These are phyloP conservation scores for Ceraclea dissimilis DNA, from an alignment of 2,888 invertebrate species.

Conservation along the genomic window DNA sequence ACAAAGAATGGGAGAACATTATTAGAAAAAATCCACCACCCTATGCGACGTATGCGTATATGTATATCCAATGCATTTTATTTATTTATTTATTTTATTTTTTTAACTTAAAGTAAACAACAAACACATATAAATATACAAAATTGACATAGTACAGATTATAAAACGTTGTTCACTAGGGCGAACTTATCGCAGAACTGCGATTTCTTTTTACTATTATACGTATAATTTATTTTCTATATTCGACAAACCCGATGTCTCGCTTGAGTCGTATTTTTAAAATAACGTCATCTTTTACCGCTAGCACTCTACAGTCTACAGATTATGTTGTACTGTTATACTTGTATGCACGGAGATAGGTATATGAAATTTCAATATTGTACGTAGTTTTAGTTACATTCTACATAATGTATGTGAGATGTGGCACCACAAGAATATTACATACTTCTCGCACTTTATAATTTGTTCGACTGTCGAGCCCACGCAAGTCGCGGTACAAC, in stretches of 20 bases:
- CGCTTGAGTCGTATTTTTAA: not conserved
- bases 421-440: not conserved
- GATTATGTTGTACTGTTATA: not conserved
- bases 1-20: too few species aligned
- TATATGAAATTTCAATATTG: not conserved
- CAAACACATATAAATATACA: too few species aligned
- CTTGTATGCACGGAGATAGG: too few species aligned
- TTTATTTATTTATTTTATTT: too few species aligned
- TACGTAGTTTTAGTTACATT: not conserved
- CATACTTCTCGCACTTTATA: not conserved
- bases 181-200: too few species aligned
- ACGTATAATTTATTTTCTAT: not conserved
- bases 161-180: too few species aligned
- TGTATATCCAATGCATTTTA: too few species aligned
- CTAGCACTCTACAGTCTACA: not conserved
- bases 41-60: too few species aligned
- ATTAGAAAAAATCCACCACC: too few species aligned
- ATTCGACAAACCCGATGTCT: not conserved
- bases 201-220: too few species aligned
- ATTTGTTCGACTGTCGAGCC: not conserved
- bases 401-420: not conserved
- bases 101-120: too few species aligned
- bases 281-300: slow-evolving; percentile 1
- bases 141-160: too few species aligned
- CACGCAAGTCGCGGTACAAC: not conserved